These are phyloP conservation scores for Meghimatium bilineatum DNA, from an alignment of 2,888 invertebrate species.

Conservation along the genomic window DNA sequence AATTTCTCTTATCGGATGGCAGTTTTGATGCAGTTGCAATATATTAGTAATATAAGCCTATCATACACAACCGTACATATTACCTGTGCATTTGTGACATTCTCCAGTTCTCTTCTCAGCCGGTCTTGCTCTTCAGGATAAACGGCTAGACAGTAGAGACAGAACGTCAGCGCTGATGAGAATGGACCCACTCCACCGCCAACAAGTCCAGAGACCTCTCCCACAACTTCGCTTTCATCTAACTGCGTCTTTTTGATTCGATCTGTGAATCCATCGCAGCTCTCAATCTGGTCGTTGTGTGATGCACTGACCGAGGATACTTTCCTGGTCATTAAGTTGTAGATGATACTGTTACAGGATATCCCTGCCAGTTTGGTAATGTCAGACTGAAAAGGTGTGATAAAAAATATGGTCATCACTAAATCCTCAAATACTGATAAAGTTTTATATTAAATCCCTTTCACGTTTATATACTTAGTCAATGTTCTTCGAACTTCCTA, in stretches of 20 bases:
- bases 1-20: too few relatives aligned
- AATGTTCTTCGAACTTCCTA: too few relatives aligned
- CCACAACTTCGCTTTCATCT: slow-evolving; percentile 35
- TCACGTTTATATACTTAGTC: too few relatives aligned
- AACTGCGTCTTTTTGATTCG: neutral
- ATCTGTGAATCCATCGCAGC: neutral
- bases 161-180: slow-evolving; percentile 41
- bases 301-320: neutral
- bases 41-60: too few relatives aligned
- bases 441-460: too few relatives aligned
- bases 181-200: slow-evolving; percentile 49
- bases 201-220: slow-evolving; percentile 39
- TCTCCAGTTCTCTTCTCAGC: slow-evolving; percentile 25
- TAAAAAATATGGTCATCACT: neutral
- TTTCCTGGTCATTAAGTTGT: slow-evolving; percentile 23
- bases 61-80: too few relatives aligned
- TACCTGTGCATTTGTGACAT: slow-evolving; percentile 4
- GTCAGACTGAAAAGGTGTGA: neutral
- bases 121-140: slow-evolving; percentile 33
- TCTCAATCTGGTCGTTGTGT: neutral
- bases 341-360: slow-evolving; percentile 28
- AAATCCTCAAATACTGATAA: neutral
- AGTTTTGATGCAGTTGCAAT: too few relatives aligned
- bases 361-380: neutral
- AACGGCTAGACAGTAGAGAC: slow-evolving; percentile 43